Percentiles rank a stretch among this genome's conserved stretches.
Evolutionary conservation across 2,113 vertebrate genomes (phyloP).

Genomic region (Otis tarda): DNA sequence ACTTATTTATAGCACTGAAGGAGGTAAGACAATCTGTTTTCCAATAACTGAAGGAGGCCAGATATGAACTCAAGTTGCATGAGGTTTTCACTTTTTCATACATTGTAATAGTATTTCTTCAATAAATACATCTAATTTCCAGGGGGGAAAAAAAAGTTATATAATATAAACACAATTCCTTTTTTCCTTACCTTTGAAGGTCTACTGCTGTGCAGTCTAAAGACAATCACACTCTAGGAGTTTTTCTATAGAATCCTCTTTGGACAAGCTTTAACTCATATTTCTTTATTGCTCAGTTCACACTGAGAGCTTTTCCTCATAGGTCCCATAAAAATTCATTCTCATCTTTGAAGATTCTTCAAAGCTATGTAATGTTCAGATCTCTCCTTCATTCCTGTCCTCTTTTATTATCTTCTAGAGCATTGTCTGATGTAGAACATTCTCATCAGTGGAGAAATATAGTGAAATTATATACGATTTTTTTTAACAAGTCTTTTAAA

Average conservation of each 20-base stretch:
- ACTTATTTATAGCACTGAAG: neutral
- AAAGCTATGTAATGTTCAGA: neutral
- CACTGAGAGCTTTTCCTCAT: neutral
- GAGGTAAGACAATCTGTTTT: neutral
- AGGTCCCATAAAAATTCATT: neutral
- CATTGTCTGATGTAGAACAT: neutral
- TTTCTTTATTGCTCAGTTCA: neutral
- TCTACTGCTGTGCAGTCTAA: neutral
- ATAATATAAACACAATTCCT: neutral
- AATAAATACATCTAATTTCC: neutral
- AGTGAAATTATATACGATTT: neutral
- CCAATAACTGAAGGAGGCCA: neutral
- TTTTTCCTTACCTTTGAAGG: neutral
- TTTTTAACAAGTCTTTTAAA: neutral
- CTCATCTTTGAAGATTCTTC: constrained; percentile 11
- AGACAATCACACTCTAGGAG: neutral
- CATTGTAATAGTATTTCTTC: neutral
- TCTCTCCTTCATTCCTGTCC: neutral
- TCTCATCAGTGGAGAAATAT: neutral
- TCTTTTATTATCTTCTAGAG: neutral
- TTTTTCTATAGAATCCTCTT: neutral
- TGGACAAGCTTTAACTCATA: neutral
- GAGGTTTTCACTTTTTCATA: neutral
- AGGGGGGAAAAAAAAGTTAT: neutral
- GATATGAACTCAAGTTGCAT: neutral